phyloP scores from a whole-genome alignment of 2,113 vertebrate genomes.

The Leucopsar rothschildi region DNA sequence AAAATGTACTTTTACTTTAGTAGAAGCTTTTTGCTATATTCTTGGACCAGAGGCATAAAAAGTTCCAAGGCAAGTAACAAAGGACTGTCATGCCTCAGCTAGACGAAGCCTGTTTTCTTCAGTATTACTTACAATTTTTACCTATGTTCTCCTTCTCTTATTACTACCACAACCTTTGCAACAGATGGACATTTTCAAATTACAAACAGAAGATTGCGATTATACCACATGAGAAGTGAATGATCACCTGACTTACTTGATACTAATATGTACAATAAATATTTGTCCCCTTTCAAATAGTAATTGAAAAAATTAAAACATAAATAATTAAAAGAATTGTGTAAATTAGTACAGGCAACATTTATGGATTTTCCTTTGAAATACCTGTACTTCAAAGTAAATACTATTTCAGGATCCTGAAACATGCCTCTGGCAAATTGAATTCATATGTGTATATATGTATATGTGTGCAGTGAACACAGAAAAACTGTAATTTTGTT shows the following conservation, averaged over 20 bases:
- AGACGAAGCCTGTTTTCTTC: not conserved
- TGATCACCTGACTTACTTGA: not conserved
- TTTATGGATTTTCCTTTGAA: slow-evolving; percentile 1
- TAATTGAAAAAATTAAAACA: not conserved
- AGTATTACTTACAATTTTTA: not conserved
- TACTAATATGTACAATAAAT: not conserved
- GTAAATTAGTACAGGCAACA: not conserved
- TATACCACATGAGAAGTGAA: not conserved
- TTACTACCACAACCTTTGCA: not conserved
- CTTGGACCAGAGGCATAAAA: not conserved
- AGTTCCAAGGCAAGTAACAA: not conserved
- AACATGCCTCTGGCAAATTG: not conserved
- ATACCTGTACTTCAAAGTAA: not conserved
- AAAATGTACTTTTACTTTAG: not conserved
- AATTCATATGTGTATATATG: not conserved
- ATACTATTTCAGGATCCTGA: not conserved
- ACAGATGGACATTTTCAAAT: not conserved
- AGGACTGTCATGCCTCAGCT: not conserved
- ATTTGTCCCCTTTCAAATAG: not conserved
- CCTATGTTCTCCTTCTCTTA: not conserved
- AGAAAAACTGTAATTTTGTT: not conserved
- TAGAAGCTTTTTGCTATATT: not conserved
- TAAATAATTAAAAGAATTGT: not conserved
- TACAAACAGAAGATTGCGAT: not conserved
- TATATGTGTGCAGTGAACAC: not conserved